Evolutionary conservation across 2,113 vertebrate genomes (phyloP).

Genomic region (Manacus vitellinus): DNA sequence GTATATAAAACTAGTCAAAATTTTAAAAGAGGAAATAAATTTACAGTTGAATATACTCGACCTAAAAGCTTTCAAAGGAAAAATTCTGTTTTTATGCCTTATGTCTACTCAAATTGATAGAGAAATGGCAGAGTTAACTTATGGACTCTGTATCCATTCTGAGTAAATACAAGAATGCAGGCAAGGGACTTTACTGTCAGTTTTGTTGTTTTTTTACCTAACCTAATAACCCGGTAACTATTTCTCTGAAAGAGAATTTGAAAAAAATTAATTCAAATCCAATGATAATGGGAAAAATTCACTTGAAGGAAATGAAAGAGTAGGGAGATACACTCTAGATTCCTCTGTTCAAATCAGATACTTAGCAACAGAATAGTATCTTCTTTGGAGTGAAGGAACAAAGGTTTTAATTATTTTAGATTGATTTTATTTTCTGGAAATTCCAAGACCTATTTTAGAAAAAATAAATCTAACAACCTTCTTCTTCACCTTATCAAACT

Average conservation of each 20-base stretch:
- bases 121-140: background rate
- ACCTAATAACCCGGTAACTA: background rate
- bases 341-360: background rate
- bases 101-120: background rate
- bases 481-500: background rate
- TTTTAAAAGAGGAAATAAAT: background rate
- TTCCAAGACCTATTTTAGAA: background rate
- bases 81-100: background rate
- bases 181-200: background rate
- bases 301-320: background rate
- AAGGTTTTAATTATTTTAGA: background rate
- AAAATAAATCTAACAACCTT: background rate
- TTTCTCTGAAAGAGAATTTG: background rate
- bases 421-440: background rate
- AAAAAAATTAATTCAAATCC: background rate
- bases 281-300: background rate
- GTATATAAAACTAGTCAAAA: background rate
- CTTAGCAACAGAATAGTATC: background rate
- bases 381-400: background rate
- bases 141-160: background rate
- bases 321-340: background rate
- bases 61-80: background rate
- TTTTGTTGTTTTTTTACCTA: background rate
- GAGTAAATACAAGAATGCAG: background rate
- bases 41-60: background rate